Evolutionary conservation across 2,888 invertebrate species (phyloP).

Genomic region (Tenthredo distinguenda): DNA sequence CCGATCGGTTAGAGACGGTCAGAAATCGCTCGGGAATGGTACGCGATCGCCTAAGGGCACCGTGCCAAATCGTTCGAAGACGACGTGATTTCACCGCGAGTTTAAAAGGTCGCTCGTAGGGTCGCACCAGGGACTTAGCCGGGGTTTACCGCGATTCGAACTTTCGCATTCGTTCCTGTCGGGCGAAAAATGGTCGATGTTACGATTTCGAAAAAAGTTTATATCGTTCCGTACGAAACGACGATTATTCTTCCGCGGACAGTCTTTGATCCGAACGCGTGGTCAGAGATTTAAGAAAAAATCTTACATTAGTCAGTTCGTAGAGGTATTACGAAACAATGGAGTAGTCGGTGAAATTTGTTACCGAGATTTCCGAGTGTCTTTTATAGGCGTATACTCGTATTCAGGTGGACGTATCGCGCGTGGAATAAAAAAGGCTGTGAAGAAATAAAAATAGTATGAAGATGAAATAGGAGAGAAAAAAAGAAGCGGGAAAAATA

Average conservation of each 20-base stretch:
- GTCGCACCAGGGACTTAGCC: no score
- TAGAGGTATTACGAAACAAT: background rate
- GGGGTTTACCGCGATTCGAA: background rate
- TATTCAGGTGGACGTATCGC: background rate
- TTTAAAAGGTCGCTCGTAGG: background rate
- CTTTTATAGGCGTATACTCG: background rate
- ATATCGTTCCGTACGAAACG: no score
- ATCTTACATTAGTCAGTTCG: background rate
- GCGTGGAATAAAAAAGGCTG: background rate
- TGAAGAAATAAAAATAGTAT: background rate
- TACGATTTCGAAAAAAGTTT: no score
- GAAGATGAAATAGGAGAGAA: background rate
- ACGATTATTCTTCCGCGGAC: no score
- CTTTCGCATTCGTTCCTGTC: background rate
- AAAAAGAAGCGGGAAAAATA: background rate
- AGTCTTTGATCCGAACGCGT: background rate
- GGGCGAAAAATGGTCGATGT: background rate
- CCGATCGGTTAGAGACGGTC: conserved; percentile 22
- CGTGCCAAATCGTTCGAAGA: conserved; percentile 33
- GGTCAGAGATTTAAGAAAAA: no score
- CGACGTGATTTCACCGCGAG: conserved; percentile 42
- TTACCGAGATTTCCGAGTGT: background rate
- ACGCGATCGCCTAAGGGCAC: conserved; percentile 24
- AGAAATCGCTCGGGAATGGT: conserved; percentile 36
- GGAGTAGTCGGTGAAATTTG: background rate